Percentiles rank a stretch among this genome's conserved stretches.
These are phyloP conservation scores for Trachops cirrhosus DNA, from an alignment of 2,797 vertebrate genomes.

Conservation along the genomic window DNA sequence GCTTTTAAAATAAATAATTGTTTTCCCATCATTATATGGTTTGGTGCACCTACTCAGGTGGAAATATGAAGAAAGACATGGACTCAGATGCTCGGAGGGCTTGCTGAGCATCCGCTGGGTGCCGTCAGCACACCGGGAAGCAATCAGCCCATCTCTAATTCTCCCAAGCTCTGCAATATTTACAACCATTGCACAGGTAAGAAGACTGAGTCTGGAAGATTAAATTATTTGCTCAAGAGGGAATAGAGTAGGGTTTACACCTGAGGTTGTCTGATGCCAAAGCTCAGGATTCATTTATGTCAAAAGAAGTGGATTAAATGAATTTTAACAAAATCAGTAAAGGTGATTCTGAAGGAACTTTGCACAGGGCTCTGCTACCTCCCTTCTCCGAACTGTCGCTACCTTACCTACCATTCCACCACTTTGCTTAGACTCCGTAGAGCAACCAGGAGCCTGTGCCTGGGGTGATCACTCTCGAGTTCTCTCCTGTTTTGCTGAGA, in stretches of 20 bases:
- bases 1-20: background rate
- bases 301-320: background rate
- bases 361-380: background rate
- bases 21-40: background rate
- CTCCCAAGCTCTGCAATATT: fast-evolving
- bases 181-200: fast-evolving
- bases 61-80: background rate
- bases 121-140: background rate
- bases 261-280: background rate
- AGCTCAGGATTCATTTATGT: background rate
- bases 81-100: background rate
- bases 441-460: background rate
- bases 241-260: no score
- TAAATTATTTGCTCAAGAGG: background rate
- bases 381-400: background rate
- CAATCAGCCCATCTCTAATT: fast-evolving
- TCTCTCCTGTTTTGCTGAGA: background rate
- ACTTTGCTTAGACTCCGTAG: background rate
- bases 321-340: background rate
- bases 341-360: background rate
- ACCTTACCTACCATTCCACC: fast-evolving
- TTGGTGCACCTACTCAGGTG: background rate
- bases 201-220: background rate
- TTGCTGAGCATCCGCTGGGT: background rate
- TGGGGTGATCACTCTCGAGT: background rate